Evolutionary conservation across 1,140 invertebrate genomes (phyloP).

Genomic region (Coptotermes formosanus): DNA sequence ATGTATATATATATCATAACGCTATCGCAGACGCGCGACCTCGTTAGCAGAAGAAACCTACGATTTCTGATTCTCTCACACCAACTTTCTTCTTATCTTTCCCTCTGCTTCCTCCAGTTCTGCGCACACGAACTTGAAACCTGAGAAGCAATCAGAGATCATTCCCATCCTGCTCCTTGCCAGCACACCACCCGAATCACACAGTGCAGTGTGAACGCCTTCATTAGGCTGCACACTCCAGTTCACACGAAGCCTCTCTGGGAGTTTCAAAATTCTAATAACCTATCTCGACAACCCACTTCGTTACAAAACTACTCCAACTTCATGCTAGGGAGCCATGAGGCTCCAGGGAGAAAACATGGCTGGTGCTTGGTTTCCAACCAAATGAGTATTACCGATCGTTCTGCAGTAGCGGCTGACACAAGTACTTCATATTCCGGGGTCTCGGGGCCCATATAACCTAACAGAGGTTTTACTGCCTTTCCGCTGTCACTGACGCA

Average conservation of each 20-base stretch:
- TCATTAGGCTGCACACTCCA: neutral
- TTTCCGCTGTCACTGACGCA: no score
- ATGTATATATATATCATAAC: neutral
- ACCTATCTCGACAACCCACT: neutral
- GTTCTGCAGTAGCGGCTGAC: no score
- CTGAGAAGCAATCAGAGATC: neutral
- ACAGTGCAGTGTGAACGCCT: neutral
- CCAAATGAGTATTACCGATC: no score
- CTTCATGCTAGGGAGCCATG: no score
- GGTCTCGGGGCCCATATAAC: no score
- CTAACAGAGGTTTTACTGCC: no score
- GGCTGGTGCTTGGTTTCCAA: no score
- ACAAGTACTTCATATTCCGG: no score
- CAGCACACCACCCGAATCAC: neutral
- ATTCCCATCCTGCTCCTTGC: neutral
- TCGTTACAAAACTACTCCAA: no score
- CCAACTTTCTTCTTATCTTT: constrained; percentile 3
- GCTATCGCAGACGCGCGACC: neutral
- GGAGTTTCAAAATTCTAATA: neutral
- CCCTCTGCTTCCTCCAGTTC: neutral
- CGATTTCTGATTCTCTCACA: neutral
- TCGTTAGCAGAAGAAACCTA: neutral
- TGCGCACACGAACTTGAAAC: neutral
- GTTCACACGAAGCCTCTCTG: neutral
- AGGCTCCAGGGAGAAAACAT: neutral